Evolutionary conservation across 2,797 vertebrate species (phyloP).

Genomic region (Acanthis flammea): DNA sequence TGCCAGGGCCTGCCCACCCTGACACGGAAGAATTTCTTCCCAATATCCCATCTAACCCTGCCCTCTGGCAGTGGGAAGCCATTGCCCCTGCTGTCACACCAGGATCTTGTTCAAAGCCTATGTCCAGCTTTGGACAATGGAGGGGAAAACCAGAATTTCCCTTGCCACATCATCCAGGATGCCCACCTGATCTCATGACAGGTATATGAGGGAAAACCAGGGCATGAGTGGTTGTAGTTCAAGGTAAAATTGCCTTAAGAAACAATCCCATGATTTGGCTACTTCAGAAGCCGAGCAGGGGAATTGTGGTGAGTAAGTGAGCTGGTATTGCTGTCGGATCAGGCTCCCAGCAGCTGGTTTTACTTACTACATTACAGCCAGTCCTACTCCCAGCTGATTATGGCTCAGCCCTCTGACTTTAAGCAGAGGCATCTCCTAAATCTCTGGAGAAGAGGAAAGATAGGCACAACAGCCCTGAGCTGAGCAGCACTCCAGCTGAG

Average conservation of each 20-base stretch:
- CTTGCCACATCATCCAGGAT: background rate
- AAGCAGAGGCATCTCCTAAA: background rate
- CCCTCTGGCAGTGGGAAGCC: background rate
- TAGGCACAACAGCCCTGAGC: background rate
- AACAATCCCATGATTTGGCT: background rate
- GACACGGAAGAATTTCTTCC: background rate
- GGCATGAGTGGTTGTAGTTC: rapidly evolving
- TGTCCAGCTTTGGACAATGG: background rate
- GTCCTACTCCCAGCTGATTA: background rate
- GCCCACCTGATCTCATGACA: background rate
- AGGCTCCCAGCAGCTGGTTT: background rate
- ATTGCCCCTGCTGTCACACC: background rate
- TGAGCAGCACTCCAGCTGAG: background rate
- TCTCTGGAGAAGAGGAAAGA: background rate
- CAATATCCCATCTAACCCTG: background rate
- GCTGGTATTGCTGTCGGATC: background rate
- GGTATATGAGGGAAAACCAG: background rate
- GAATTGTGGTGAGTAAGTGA: background rate
- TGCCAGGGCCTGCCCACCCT: background rate
- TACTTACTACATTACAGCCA: background rate
- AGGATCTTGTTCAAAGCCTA: background rate
- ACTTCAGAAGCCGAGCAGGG: background rate
- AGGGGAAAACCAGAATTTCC: background rate
- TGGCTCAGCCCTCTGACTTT: background rate
- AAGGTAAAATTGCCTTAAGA: background rate